Evolutionary conservation across 2,113 vertebrate genomes (phyloP), one percentile per base, ranked within the genome.

Genomic region (Taurulus bubalis): DNA sequence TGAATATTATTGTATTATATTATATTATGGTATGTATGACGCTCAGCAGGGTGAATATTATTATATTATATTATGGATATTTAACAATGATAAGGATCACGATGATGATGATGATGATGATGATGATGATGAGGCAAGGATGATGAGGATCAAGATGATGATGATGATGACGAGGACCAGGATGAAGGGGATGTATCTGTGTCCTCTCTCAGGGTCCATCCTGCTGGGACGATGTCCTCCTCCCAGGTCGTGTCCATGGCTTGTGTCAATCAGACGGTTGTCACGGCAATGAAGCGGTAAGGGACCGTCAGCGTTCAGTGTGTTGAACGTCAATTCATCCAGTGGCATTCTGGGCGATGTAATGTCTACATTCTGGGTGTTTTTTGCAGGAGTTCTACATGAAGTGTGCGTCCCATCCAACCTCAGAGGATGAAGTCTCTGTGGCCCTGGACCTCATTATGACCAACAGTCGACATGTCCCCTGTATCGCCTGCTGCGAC

Each of bases 401-500:
- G 83, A 93, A 93, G 68, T 93, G 92, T 85, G 87, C 85, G 1
- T 86, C 86, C 24, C 92, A 92, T 55, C 91, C 91, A 0, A 93
- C 92, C 2, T 56, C 87, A 16, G 91, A 92, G 3, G 86, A 90
- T 0, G 91, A 93, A 56, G 10, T 67, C 30, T 93, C 92, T 4
- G 92, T 92, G 67, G 82, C 87, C 32, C 91, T 93, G 0, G 87
- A 91, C 76, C 91, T 93, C 47, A 72, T 92, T 22, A 68, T 86
- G 82, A 84, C 64, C 66, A 93, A 93, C 89, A 87, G 12, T 53
- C 87, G 86, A 67, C 24, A 64, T 0, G 83, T 92, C 1, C 86
- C 89, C n/a, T 93, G 92, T 30, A 87, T 93, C 20, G 83, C 89
- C 85, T 92, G 92, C 85, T 81, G 80, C 0, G 92, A 93, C 36